Conservation (phyloP, 2,113 vertebrate species). For the Tragelaphus strepsiceros region DNA sequence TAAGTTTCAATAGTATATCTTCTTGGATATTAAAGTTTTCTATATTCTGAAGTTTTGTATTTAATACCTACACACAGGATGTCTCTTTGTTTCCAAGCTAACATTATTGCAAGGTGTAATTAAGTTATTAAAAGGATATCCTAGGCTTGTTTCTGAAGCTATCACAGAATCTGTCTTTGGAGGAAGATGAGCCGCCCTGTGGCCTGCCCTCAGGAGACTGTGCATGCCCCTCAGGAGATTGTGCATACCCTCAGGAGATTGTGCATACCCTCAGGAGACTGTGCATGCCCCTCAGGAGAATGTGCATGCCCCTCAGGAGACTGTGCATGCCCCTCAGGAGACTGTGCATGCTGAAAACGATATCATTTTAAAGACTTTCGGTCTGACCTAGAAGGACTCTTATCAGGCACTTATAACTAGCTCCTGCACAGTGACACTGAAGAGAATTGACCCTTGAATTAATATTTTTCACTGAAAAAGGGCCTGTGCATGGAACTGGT, state of each 20-base stretch:
- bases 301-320: no score
- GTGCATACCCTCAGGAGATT: no score
- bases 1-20: neutral
- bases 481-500: neutral
- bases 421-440: neutral
- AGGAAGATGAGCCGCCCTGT: neutral
- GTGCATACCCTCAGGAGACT: no score
- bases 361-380: neutral
- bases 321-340: no score
- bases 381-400: no score
- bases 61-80: no score
- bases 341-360: rapidly evolving
- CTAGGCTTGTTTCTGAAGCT: neutral
- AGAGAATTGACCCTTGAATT: neutral
- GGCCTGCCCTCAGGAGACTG: neutral
- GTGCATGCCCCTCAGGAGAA: no score
- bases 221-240: no score
- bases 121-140: neutral
- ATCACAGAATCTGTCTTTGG: neutral
- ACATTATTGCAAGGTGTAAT: neutral
- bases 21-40: neutral
- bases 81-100: neutral
- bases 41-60: neutral
- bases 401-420: neutral
- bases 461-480: neutral